Evolutionary conservation across 37 sponge, comb jelly and placozoan genomes (phyloP).

Genomic region (Agelas oroides): DNA sequence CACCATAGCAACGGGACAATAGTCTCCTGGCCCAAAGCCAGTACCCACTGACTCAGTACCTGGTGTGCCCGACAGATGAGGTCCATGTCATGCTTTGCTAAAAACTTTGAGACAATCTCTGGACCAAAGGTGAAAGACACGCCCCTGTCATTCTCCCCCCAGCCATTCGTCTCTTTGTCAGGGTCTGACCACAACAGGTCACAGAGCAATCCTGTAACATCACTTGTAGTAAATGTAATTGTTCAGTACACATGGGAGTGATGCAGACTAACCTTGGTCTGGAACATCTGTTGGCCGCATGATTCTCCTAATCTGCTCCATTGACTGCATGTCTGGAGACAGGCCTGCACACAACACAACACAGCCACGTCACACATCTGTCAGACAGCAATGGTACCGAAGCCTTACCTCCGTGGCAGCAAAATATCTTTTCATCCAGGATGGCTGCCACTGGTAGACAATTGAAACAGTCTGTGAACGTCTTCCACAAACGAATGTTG

Average conservation of each 20-base stretch:
- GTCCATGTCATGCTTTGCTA: conserved; percentile 96
- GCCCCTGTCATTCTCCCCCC: conserved; percentile 99
- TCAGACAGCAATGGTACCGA: not conserved
- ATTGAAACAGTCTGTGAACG: conserved; percentile 99
- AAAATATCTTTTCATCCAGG: conserved; percentile 99
- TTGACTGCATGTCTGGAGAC: conserved; percentile 97
- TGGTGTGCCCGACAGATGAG: conserved; percentile 98
- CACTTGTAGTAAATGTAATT: no score
- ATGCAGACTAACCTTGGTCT: conserved; percentile 76
- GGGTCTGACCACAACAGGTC: conserved; percentile 99
- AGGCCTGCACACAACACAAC: conserved; percentile 56
- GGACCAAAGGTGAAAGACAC: conserved; percentile 99
- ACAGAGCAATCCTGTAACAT: conserved; percentile 87
- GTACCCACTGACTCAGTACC: conserved; percentile 67
- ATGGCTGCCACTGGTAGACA: conserved; percentile 98
- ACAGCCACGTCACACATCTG: not conserved
- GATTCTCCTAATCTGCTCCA: conserved; percentile 98
- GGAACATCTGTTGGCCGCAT: conserved; percentile 99
- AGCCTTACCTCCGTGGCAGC: conserved; percentile 93
- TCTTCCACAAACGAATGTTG: conserved; percentile 99
- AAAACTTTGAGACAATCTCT: conserved; percentile 98
- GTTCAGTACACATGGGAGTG: not conserved
- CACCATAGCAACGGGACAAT: not conserved
- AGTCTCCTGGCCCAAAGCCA: no score
- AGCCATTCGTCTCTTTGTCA: conserved; percentile 96